Base-by-base conservation (phyloP, 1,140 invertebrate genomes). In the Dermatophagoides farinae region DNA sequence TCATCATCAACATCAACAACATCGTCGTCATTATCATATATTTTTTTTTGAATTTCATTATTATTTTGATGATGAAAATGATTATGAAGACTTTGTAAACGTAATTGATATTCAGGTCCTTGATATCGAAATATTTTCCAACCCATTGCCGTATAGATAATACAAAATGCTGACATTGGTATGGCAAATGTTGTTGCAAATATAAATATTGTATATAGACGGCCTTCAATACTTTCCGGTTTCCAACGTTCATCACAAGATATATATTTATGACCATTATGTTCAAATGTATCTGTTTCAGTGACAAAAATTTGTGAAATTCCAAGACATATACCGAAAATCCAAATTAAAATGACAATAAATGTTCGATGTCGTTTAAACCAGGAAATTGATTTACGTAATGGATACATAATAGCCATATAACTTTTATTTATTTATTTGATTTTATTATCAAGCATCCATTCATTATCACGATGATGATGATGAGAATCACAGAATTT, bases 71-170 rank as follows among this genome's bases (percentile, higher is more conserved):
- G 2, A 31, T 31, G 31, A 31, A 4, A 8, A 31, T 31, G 31
- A 31, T 31, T 2, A 31, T 31, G 31, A 8, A 4, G 31, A 8
- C 8, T 4, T 4, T 31, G 8, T 31, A 31, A 31, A 31, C 71
- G 31, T 77, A 77, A 77, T 71, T 1, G 72, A 72, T 59, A 77
- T 76, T 77, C 77, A 10, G 77, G 77, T 0, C 72, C 65, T 6
- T 69, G 72, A 46, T 74, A 66, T 20, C 70, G 65, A 72, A 76
- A 77, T 65, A 74, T 66, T 60, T 68, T 68, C 50, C 65, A 70
- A 1, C 69, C 71, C 12, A 74, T 71, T 25, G 72, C 69, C 2
- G 72, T 65, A 65, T 78, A 78, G 0, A 75, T 74, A 51, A 74
- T 70, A 6, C 70, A 69, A 6, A 78, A 68, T n/a, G 74, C 69